Evolutionary conservation across 2,113 vertebrate species (phyloP), one percentile per base, ranked within the genome.

Genomic region (Xenopus tropicalis): DNA sequence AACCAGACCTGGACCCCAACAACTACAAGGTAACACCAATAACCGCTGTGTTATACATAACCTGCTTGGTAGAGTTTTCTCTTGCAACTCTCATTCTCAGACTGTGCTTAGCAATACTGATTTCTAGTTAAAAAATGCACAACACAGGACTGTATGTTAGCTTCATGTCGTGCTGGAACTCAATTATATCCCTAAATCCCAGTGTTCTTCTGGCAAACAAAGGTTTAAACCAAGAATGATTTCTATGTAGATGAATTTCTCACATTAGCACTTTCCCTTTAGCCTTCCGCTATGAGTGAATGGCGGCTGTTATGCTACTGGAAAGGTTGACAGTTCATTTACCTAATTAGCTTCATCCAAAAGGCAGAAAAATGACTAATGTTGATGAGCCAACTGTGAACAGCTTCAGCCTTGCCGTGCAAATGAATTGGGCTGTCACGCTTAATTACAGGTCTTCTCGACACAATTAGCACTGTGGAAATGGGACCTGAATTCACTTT

Each of bases 251-350:
- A 48, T 14, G 46, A 16, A 1, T 62, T 46, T 20, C 57, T 23
- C 43, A 24, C 46, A 51, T 74, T 66, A 46, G 44, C 64, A 20
- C 17, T 51, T 74, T 56, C 44, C 43, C 61, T 52, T 57, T 61
- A 44, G 37, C 24, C 48, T 59, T 51, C 25, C 20, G 0, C 48
- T 42, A n/a, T 56, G 58, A 56, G 46, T 14, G 61, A 63, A 61
- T 37, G 42, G 46, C 48, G 63, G 13, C 56, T 76, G 66, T 63
- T 43, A 62, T 52, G 62, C 69, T 23, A 69, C 56, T 62, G 66
- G 66, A 76, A 69, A 63, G 22, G 66, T n/a, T 76, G 73, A 63
- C 73, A 76, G 66, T 63, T 76, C 66, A 62, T 63, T 76, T 76
- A 69, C 59, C 66, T 69, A 76, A 76, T 75, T 75, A 75, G 46